A percentile compares a stretch with the other conserved stretches of the same genome.
Evolutionary conservation across 2,888 invertebrate genomes (phyloP).

Genomic region (Morinoia aosen): DNA sequence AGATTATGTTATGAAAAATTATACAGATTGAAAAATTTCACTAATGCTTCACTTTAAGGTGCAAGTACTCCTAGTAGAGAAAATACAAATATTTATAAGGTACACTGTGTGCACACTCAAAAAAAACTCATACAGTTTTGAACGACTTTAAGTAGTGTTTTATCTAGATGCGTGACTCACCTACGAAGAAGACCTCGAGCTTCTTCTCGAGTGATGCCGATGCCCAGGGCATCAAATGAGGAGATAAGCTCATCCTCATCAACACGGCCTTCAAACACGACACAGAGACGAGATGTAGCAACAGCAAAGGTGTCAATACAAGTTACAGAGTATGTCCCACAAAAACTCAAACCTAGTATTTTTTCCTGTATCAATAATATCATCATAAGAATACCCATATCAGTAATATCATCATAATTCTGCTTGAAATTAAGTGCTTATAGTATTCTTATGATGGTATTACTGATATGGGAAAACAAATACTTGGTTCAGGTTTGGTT

Average conservation of each 20-base stretch:
- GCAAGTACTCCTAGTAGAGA: no score
- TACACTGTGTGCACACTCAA: not conserved
- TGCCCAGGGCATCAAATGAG: conserved; percentile 93
- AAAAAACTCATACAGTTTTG: not conserved
- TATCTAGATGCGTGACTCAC: conserved; percentile 74
- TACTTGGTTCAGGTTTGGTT: no score
- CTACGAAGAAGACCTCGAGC: conserved; percentile 90
- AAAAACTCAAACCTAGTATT: no score
- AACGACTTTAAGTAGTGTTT: not conserved
- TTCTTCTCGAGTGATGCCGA: conserved; percentile 87
- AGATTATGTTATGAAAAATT: not conserved
- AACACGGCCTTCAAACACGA: conserved; percentile 76
- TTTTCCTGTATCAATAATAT: no score
- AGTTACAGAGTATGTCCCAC: not conserved
- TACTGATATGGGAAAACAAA: no score
- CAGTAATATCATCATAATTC: no score
- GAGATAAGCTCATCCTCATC: conserved; percentile 91
- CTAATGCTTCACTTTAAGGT: no score
- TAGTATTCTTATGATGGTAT: no score
- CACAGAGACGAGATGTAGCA: not conserved
- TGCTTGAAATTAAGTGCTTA: no score
- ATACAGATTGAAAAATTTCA: no score
- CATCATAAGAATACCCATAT: no score
- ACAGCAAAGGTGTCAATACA: not conserved
- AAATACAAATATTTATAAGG: no score